Base-by-base conservation (phyloP, 2,797 vertebrate species). In the Schizothorax lantsangensis region DNA sequence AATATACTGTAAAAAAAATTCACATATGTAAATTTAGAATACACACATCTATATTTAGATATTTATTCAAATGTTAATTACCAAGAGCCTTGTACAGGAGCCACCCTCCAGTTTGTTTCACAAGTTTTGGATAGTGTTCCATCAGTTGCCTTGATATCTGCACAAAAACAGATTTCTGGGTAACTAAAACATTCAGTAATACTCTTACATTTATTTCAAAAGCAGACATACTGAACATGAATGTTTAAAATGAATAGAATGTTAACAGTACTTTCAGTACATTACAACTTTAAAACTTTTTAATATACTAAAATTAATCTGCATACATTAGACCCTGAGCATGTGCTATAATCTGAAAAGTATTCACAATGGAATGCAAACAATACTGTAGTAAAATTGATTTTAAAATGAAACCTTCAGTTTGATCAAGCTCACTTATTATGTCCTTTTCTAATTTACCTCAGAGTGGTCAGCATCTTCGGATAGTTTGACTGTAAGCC, bases 61-160 rank as follows among this genome's bases (percentile, higher is more conserved):
- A 43, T 5, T 43, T 4, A n/a, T 72, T 45, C 19, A 3, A 45
- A 72, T 72, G 10, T 72, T 2, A 3, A 43, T 72, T 72, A 43
- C 81, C 82, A 30, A 68, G 30, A 49, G 75, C 82, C 83, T 84
- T 84, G 52, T 81, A 30, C n/a, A 88, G 68, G 33, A 79, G 73
- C 49, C 81, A 84, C 77, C 86, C 75, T 64, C 82, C 82, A 77
- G 80, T 77, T 11, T 77, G 9, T 17, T 40, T 47, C 3, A 30
- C 19, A 30, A 80, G 36, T 79, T 84, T 79, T 62, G 86, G 86
- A 49, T 79, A 81, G 5, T 59, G 68, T 7, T 62, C 72, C n/a
- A 36, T 43, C 54, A 84, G 71, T n/a, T 72, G 71, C 9, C 71
- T 45, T 72, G 38, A 43, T 21, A 72, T 72, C 69, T 72, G 69